phyloP scores from a whole-genome alignment of 2,888 invertebrate genomes.

The Zhengitettix transpicula region DNA sequence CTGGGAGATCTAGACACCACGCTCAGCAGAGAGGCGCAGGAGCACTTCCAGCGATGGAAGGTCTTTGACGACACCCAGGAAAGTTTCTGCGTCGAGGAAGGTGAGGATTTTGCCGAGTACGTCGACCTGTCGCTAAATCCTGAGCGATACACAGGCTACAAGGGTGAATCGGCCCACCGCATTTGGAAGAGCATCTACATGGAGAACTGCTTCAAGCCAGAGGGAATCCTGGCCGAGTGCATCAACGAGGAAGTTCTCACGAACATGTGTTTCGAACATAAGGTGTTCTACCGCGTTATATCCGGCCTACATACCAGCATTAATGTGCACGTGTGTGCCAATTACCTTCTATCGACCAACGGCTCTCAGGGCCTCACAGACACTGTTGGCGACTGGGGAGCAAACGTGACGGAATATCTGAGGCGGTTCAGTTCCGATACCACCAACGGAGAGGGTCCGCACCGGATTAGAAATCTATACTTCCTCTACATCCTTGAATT shows the following conservation, averaged over 20 bases:
- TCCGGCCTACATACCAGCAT: conserved; percentile 96
- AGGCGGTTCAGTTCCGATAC: conserved; percentile 70
- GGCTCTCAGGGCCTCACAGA: conserved; percentile 34
- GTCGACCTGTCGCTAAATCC: conserved; percentile 91
- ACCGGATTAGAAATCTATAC: conserved; percentile 89
- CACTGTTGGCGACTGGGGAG: conserved; percentile 50
- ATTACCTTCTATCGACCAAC: conserved; percentile 66
- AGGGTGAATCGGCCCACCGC: conserved; percentile 80
- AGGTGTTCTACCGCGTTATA: conserved; percentile 91
- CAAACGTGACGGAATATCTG: conserved; percentile 63
- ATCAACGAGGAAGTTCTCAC: conserved; percentile 8
- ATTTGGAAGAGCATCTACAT: conserved; percentile 95
- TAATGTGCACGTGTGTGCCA: conserved; percentile 85
- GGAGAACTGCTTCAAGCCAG: conserved; percentile 85
- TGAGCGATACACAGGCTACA: conserved; percentile 94
- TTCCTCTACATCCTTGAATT: conserved; percentile 90
- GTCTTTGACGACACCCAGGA: conserved; percentile 82
- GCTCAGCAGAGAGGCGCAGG: conserved; percentile 68
- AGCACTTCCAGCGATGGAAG: conserved; percentile 84
- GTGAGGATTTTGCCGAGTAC: conserved; percentile 74
- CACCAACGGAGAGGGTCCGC: conserved; percentile 77
- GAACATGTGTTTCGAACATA: conserved; percentile 90
- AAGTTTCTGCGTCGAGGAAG: conserved; percentile 82
- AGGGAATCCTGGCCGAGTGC: not conserved
- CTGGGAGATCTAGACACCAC: conserved; percentile 75